phyloP scores from a whole-genome alignment of 2,113 vertebrate species.

The Saguinus midas region DNA sequence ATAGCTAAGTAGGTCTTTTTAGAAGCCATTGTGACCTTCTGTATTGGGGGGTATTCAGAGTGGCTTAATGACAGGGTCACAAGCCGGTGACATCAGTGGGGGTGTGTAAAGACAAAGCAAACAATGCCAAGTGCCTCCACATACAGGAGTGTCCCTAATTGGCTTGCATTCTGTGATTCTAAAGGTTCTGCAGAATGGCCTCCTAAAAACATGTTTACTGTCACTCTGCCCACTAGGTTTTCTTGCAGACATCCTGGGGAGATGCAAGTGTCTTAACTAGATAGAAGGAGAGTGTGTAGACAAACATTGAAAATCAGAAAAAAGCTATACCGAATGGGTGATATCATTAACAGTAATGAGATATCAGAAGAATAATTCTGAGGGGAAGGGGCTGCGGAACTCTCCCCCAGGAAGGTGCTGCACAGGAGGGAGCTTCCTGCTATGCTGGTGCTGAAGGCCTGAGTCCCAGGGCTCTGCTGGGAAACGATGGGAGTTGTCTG shows the following conservation, averaged over 20 bases:
- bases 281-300: not conserved
- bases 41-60: not conserved
- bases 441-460: rapidly evolving
- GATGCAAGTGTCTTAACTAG: not conserved
- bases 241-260: not conserved
- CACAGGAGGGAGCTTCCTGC: rapidly evolving
- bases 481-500: rapidly evolving
- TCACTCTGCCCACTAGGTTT: not conserved
- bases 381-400: not conserved
- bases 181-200: not conserved
- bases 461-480: no score
- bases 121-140: rapidly evolving
- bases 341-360: not conserved
- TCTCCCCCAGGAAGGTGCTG: rapidly evolving
- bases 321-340: rapidly evolving
- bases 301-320: not conserved
- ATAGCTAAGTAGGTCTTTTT: not conserved
- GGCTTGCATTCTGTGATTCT: no score
- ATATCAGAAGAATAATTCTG: rapidly evolving
- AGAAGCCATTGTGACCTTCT: not conserved
- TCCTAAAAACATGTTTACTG: not conserved
- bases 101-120: rapidly evolving
- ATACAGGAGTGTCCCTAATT: not conserved
- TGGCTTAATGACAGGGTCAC: no score
- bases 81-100: rapidly evolving